Base-by-base conservation (phyloP, 1,140 invertebrate species). In the Diorhabda elongata region DNA sequence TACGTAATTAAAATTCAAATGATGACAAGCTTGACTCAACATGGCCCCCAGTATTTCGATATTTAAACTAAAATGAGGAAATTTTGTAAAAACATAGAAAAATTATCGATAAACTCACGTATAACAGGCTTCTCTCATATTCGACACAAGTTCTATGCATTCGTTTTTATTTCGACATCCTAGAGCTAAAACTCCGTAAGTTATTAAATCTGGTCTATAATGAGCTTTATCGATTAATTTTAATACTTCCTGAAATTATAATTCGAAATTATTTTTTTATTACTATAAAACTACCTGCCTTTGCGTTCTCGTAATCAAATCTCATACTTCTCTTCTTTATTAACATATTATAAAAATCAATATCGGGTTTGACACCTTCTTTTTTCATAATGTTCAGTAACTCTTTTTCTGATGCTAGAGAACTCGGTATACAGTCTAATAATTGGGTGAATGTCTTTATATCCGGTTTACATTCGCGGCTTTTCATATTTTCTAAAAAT, bases 131-230 rank as follows among this genome's bases (percentile, higher is more conserved):
- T 82, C 81, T 72, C 89, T 83, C 87, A 96, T 92, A 77, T 90
- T 85, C 41, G 83, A 74, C 3, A 96, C 66, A 9, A 96, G 84
- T 58, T 86, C 77, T 62, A 81, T 77, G 26, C 87, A 90, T 71
- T 88, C 83, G 42, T 83, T 80, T 67, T 84, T 82, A 4, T 80
- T 88, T 69, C 78, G 79, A 81, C 94, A 97, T 4, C 89, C 85
- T 66, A 95, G 76, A 3, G 95, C 91, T n/a, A 97, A 79, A 2
- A 91, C 87, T 44, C 93, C 94, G 84, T 92, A 97, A 1, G 95
- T 96, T 59, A 94, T 84, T 67, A 95, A 84, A 81, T 96, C 88
- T 4, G 91, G 88, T 57, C 82, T 81, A 9, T 94, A 76, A 65
- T 83, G 82, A 6, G 83, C 74, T 61, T 85, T 85, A 57, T 82